Evolutionary conservation across 37 sponge, comb jelly and placozoan species (phyloP).

Genomic region (Ianthella basta): DNA sequence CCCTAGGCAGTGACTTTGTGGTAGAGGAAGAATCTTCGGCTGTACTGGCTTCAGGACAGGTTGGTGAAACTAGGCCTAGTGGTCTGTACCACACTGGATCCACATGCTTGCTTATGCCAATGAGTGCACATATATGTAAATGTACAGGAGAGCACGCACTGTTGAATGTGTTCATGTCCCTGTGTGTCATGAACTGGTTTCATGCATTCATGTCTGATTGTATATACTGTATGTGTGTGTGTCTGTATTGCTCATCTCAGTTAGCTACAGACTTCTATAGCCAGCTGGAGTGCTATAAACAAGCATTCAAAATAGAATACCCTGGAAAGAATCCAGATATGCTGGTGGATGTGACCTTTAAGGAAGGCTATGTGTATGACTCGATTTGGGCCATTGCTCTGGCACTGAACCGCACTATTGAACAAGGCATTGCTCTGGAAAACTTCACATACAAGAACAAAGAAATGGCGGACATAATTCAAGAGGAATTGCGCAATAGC

Average conservation of each 20-base stretch:
- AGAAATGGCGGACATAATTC: neutral
- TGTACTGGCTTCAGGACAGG: neutral
- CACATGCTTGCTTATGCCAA: no score
- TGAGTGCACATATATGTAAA: no score
- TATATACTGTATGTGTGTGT: neutral
- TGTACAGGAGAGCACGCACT: no score
- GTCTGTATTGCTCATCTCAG: neutral
- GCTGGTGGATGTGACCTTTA: neutral
- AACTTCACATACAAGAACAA: neutral
- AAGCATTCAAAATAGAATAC: neutral
- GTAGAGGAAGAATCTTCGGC: neutral
- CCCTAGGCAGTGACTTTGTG: constrained; percentile 15
- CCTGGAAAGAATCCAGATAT: neutral
- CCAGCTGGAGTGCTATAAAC: neutral
- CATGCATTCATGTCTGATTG: no score
- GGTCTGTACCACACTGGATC: neutral
- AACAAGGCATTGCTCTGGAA: neutral
- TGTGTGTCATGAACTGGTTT: no score
- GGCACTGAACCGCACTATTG: neutral
- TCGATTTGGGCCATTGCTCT: constrained; percentile 19
- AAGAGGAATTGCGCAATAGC: neutral
- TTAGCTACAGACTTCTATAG: no score
- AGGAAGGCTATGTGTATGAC: constrained; percentile 34
- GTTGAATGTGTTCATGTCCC: no score
- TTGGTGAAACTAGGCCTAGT: neutral